Percentiles rank a stretch among this genome's conserved stretches.
Conservation (phyloP, 2,113 vertebrate genomes). For the Malurus alboscapulatus region DNA sequence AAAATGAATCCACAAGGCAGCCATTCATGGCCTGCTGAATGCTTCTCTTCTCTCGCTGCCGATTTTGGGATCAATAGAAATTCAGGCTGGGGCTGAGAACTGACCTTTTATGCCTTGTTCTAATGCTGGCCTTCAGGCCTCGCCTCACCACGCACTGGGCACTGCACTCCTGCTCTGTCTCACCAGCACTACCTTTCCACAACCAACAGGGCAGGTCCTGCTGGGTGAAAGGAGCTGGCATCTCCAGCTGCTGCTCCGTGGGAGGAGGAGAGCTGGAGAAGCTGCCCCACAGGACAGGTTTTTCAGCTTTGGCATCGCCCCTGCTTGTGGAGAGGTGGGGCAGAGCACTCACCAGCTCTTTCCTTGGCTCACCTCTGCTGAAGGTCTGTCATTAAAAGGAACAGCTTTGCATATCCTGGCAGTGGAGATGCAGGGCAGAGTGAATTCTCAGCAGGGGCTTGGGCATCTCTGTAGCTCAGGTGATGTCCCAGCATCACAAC, state of each 20-base stretch:
- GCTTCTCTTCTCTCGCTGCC: background rate
- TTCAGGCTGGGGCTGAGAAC: background rate
- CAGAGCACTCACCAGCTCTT: background rate
- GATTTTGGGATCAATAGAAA: background rate
- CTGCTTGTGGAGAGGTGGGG: background rate
- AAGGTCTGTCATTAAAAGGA: background rate
- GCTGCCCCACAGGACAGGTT: background rate
- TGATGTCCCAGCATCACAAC: background rate
- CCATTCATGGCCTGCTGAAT: constrained; percentile 52
- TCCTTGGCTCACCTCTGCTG: background rate
- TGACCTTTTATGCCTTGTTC: constrained; percentile 17
- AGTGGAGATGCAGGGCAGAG: background rate
- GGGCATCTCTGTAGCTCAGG: accelerated
- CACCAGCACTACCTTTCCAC: background rate
- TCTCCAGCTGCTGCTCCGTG: background rate
- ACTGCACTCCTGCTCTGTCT: background rate
- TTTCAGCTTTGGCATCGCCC: accelerated
- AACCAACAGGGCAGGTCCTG: background rate
- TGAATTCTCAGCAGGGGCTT: accelerated
- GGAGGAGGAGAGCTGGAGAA: background rate
- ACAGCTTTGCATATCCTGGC: background rate
- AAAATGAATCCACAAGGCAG: constrained; percentile 57
- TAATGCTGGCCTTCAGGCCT: background rate
- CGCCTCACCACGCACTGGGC: accelerated
- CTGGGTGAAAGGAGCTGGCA: background rate